Evolutionary conservation across 2,888 invertebrate species (phyloP).

Genomic region (Linhomoeus sp.): DNA sequence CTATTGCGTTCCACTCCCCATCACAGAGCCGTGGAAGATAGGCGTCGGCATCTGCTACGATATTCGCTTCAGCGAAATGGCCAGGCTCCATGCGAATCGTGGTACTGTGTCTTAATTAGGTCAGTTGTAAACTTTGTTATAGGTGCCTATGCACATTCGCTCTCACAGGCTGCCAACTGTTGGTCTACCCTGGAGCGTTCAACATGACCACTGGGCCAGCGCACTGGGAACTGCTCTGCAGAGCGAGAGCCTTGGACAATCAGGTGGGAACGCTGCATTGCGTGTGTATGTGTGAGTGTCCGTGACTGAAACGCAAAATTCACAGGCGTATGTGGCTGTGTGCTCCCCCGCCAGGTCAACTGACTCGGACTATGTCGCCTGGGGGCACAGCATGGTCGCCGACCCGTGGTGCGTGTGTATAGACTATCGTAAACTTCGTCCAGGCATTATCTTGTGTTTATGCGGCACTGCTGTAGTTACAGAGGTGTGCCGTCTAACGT

Average conservation of each 20-base stretch:
- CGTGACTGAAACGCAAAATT: background rate
- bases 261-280: conserved; percentile 36
- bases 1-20: background rate
- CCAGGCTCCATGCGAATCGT: conserved; percentile 35
- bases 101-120: too few species aligned
- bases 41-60: conserved; percentile 90
- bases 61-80: conserved; percentile 70
- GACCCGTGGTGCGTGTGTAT: conserved; percentile 44
- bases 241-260: conserved; percentile 63
- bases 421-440: background rate
- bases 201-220: conserved; percentile 85
- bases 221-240: conserved; percentile 70
- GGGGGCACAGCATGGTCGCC: conserved; percentile 63
- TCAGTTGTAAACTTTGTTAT: too few species aligned
- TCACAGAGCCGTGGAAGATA: conserved; percentile 43
- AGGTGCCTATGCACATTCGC: too few species aligned
- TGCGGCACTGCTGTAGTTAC: background rate
- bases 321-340: conserved; percentile 47
- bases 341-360: conserved; percentile 43
- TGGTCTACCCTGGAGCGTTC: conserved; percentile 83
- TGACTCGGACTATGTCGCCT: conserved; percentile 60
- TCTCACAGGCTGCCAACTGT: conserved; percentile 53
- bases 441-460: background rate
- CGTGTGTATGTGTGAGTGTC: too few species aligned
- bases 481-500: background rate